phyloP scores from a whole-genome alignment of 2,888 invertebrate species.

The Leuctra nigra region DNA sequence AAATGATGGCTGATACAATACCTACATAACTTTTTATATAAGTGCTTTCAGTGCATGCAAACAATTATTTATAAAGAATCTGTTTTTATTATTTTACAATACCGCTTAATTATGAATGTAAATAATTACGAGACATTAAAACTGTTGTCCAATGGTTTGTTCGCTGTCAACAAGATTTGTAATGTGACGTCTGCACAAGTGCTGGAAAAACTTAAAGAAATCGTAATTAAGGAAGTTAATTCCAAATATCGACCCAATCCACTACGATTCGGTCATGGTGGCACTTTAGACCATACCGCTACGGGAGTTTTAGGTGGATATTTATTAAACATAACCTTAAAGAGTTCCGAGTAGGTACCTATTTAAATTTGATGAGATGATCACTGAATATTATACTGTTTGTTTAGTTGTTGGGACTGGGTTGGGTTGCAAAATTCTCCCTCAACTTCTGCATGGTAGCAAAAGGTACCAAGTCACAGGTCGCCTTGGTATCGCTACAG shows the following conservation, averaged over 20 bases:
- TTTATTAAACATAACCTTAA: not conserved
- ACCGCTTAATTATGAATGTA: too few relatives aligned
- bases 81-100: too few relatives aligned
- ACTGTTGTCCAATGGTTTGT: slow-evolving; percentile 18
- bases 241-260: slow-evolving; percentile 22
- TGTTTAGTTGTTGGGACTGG: slow-evolving; percentile 33
- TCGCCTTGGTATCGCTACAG: slow-evolving; percentile 32
- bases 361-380: not conserved
- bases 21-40: too few relatives aligned
- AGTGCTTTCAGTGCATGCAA: too few relatives aligned
- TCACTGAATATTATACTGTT: not conserved
- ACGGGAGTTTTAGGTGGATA: slow-evolving; percentile 33
- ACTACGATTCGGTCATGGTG: slow-evolving; percentile 34
- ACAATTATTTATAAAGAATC: too few relatives aligned
- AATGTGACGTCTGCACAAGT: slow-evolving; percentile 18
- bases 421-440: slow-evolving; percentile 33
- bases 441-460: slow-evolving; percentile 31
- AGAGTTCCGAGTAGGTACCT: not conserved
- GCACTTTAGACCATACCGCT: slow-evolving; percentile 34
- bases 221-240: not conserved
- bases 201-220: slow-evolving; percentile 21
- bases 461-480: slow-evolving; percentile 33
- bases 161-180: slow-evolving; percentile 25
- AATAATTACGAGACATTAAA: not conserved
- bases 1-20: too few relatives aligned